Conservation (phyloP, 2,888 invertebrate genomes). For the Scelioninae gen. 1 region DNA sequence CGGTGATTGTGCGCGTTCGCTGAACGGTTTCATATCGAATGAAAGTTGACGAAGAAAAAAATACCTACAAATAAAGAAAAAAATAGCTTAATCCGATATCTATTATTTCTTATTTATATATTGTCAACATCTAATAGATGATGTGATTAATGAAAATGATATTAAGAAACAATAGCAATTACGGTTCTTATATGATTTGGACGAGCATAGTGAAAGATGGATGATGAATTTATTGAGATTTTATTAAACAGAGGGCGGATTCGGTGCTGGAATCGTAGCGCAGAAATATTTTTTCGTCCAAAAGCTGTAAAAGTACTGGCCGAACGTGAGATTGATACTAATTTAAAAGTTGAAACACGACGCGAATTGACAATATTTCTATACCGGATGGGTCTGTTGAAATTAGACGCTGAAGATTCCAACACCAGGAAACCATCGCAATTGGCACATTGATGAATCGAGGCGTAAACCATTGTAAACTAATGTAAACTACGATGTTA, state of each 20-base stretch:
- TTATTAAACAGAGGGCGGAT: conserved; percentile 3
- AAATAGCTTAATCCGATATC: conserved; percentile 76
- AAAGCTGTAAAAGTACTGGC: not conserved
- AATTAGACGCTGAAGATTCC: conserved; percentile 73
- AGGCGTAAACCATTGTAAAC: conserved; percentile 82
- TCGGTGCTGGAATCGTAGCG: conserved; percentile 79
- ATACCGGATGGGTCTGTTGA: conserved; percentile 40
- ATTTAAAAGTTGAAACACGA: not conserved
- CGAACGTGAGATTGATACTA: not conserved
- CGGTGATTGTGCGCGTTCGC: conserved; percentile 72
- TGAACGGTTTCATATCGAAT: conserved; percentile 74
- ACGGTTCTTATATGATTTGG: conserved; percentile 68
- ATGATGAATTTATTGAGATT: conserved; percentile 12
- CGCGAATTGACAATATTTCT: conserved; percentile 64
- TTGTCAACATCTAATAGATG: conserved; percentile 75
- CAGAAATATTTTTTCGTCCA: conserved; percentile 40
- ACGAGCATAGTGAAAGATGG: conserved; percentile 58
- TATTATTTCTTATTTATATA: conserved; percentile 79
- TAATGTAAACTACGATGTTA: conserved; percentile 85
- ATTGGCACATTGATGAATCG: conserved; percentile 79
- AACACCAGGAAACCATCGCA: conserved; percentile 79
- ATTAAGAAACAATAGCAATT: conserved; percentile 70
- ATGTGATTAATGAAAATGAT: conserved; percentile 75
- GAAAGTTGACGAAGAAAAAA: conserved; percentile 73
- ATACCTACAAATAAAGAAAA: conserved; percentile 77